phyloP scores from a whole-genome alignment of 2,113 vertebrate species.

The Barbus barbus region DNA sequence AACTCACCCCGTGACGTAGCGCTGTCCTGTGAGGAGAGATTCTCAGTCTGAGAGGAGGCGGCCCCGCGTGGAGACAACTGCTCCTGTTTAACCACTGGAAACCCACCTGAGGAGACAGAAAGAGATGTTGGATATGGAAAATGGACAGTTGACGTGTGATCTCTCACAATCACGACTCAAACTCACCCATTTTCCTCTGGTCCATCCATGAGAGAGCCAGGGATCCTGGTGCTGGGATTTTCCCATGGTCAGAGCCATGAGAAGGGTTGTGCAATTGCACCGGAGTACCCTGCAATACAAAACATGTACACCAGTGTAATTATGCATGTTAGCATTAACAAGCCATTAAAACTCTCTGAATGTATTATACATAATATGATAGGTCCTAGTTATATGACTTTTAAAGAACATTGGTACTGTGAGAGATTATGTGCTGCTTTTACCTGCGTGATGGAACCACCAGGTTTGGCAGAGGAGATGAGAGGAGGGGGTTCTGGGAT shows the following conservation, averaged over 20 bases:
- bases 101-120: constrained; percentile 73
- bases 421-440: background rate
- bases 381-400: background rate
- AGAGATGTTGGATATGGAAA: constrained; percentile 17
- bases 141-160: background rate
- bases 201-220: constrained; percentile 88
- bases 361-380: no score
- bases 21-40: constrained; percentile 80
- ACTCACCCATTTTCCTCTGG: constrained; percentile 91
- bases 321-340: background rate
- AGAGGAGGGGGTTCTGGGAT: constrained; percentile 96
- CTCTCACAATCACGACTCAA: background rate
- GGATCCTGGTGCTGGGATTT: constrained; percentile 78
- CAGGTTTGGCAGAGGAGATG: constrained; percentile 89
- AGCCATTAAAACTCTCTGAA: background rate
- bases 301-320: background rate
- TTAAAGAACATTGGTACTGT: background rate
- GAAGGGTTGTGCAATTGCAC: constrained; percentile 86
- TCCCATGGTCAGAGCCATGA: constrained; percentile 86
- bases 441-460: constrained; percentile 92
- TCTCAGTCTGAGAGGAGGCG: constrained; percentile 84
- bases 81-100: constrained; percentile 91
- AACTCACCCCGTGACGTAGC: constrained; percentile 77
- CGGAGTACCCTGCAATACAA: constrained; percentile 82
- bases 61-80: constrained; percentile 88